Evolutionary conservation across 2,113 vertebrate genomes (phyloP).

Genomic region (Pampusana beccarii): DNA sequence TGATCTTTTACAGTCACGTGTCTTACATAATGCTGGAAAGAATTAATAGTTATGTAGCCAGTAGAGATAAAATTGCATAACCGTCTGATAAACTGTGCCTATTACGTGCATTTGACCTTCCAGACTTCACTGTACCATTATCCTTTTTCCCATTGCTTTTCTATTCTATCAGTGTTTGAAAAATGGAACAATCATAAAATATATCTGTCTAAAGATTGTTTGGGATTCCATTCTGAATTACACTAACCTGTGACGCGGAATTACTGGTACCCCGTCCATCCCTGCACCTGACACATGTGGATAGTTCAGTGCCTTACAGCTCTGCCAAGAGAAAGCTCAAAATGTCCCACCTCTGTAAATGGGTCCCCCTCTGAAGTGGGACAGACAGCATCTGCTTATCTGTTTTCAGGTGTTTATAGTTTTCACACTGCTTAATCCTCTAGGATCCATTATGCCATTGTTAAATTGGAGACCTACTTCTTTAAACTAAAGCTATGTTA

Average conservation of each 20-base stretch:
- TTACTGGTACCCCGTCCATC: neutral
- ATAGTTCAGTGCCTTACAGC: neutral
- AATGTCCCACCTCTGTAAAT: neutral
- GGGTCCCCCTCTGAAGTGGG: neutral
- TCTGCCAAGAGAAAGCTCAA: neutral
- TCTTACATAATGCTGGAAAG: neutral
- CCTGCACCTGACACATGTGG: accelerated
- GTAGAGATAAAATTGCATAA: neutral
- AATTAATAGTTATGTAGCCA: neutral
- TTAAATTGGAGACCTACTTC: neutral
- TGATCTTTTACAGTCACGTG: neutral
- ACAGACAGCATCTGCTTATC: neutral
- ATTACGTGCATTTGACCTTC: neutral
- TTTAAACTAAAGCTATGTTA: neutral
- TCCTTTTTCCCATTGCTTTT: neutral
- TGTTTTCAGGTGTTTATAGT: neutral
- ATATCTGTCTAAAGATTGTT: neutral
- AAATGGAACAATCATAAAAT: neutral
- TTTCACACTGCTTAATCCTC: neutral
- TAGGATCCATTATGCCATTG: neutral
- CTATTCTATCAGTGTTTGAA: neutral
- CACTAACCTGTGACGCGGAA: neutral
- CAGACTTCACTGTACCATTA: neutral
- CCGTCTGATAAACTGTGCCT: neutral
- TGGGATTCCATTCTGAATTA: neutral